Evolutionary conservation across 2,888 invertebrate species (phyloP).

Genomic region (Gortyna flavago): DNA sequence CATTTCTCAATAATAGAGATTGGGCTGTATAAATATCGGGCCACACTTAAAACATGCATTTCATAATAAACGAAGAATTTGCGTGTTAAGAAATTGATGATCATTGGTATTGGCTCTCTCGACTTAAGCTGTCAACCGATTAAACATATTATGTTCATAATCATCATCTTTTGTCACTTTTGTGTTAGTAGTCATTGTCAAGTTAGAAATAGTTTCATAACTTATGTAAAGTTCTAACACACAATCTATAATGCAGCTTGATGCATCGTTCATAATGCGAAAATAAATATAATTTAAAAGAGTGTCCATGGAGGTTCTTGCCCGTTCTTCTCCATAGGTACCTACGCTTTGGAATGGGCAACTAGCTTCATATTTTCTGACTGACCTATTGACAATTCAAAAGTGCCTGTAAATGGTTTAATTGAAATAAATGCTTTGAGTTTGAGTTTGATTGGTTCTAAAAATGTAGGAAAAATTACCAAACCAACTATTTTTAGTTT

Average conservation of each 20-base stretch:
- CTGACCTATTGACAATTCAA: too few species aligned
- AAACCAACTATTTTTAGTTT: background rate
- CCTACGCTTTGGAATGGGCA: too few species aligned
- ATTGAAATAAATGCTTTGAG: too few species aligned
- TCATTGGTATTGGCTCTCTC: background rate
- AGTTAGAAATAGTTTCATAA: background rate
- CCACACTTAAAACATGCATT: slow-evolving; percentile 50
- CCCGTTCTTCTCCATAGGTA: too few species aligned
- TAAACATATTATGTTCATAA: background rate
- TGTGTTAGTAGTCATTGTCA: background rate
- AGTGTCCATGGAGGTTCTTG: too few species aligned
- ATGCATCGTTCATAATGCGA: slow-evolving; percentile 1
- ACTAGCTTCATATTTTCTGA: too few species aligned
- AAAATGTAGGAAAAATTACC: background rate
- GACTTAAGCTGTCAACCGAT: background rate
- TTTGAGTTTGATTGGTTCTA: too few species aligned
- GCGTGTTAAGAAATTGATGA: slow-evolving; percentile 26
- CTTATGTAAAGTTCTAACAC: background rate
- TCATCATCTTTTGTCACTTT: background rate
- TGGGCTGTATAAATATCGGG: slow-evolving; percentile 46
- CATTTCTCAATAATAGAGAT: slow-evolving; percentile 53
- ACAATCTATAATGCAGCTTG: background rate
- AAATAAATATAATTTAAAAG: too few species aligned
- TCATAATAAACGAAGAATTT: slow-evolving; percentile 45
- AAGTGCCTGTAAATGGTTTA: too few species aligned